phyloP scores from a whole-genome alignment of 92 coral and sea anemone species.

The Actinostola sp. region DNA sequence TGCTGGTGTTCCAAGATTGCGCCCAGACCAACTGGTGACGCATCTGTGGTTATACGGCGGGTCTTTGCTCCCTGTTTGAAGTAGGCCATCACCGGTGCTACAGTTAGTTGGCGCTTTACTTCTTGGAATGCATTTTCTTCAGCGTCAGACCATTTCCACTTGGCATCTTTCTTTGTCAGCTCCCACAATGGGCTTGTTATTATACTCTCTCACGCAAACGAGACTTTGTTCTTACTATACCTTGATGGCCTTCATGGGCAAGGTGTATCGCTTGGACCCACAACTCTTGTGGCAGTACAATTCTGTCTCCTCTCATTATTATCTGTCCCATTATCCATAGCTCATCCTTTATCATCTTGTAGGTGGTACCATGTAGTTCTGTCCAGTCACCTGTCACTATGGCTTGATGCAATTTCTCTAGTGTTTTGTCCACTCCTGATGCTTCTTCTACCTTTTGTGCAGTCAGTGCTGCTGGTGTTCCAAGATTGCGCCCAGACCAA shows the following conservation, averaged over 20 bases:
- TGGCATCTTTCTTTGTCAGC: constrained; percentile 28
- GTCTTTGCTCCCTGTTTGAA: constrained; percentile 25
- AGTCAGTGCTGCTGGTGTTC: constrained; percentile 40
- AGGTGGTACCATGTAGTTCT: constrained; percentile 35
- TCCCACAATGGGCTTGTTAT: constrained; percentile 62
- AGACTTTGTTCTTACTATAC: constrained; percentile 56
- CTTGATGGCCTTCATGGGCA: constrained; percentile 77
- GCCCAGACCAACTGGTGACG: constrained; percentile 43
- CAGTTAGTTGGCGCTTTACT: constrained; percentile 50
- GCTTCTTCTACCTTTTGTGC: constrained; percentile 44
- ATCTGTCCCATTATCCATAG: constrained; percentile 49
- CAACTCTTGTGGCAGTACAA: constrained; percentile 53
- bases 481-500: constrained; percentile 20
- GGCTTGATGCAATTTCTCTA: constrained; percentile 45
- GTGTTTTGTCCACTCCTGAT: constrained; percentile 27
- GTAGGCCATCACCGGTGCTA: constrained; percentile 56
- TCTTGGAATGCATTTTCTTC: constrained; percentile 45
- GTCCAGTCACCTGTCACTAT: constrained; percentile 51
- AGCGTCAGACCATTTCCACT: constrained; percentile 29
- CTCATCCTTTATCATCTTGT: constrained; percentile 49
- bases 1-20: constrained; percentile 39
- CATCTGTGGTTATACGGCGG: no score
- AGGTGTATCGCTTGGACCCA: constrained; percentile 36
- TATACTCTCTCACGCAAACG: constrained; percentile 57
- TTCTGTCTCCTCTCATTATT: constrained; percentile 50